Evolutionary conservation across 2,888 invertebrate species (phyloP).

Genomic region (Pseudococcus jackbeardsleyi): DNA sequence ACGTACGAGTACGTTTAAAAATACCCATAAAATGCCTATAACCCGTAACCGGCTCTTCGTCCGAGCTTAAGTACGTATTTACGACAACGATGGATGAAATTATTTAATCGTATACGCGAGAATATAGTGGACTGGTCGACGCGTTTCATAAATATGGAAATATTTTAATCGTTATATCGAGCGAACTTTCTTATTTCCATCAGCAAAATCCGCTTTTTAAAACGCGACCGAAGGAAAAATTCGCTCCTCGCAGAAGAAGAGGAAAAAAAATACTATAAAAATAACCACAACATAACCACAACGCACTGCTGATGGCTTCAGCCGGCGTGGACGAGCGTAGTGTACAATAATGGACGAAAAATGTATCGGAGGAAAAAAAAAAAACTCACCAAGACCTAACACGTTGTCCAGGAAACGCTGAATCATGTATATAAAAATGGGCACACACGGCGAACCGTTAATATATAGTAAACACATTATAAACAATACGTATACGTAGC

Average conservation of each 20-base stretch:
- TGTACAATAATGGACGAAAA: background rate
- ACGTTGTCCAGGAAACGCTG: conserved; percentile 60
- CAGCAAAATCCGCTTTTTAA: conserved; percentile 13
- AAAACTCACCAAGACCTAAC: conserved; percentile 56
- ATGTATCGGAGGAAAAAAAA: background rate
- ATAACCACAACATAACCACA: conserved; percentile 15
- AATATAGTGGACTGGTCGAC: background rate
- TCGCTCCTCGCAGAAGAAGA: conserved; percentile 10
- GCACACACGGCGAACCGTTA: conserved; percentile 60
- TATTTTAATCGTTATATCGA: conserved; percentile 47
- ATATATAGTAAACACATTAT: conserved; percentile 53
- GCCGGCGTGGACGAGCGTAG: background rate
- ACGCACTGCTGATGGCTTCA: background rate
- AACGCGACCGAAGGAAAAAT: background rate
- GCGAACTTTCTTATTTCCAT: conserved; percentile 35
- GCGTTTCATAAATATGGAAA: conserved; percentile 43
- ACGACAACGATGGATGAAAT: background rate
- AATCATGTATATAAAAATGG: conserved; percentile 64
- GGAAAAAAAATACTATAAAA: background rate
- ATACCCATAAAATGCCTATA: conserved; percentile 26
- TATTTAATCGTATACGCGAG: conserved; percentile 20
- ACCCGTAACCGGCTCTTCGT: conserved; percentile 10
- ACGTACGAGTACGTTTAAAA: background rate
- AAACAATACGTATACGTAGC: conserved; percentile 4
- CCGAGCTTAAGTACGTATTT: background rate